A percentile compares a stretch with the other conserved stretches of the same genome.
Conservation (phyloP, 2,888 invertebrate genomes). For the Sminthurides aquaticus region DNA sequence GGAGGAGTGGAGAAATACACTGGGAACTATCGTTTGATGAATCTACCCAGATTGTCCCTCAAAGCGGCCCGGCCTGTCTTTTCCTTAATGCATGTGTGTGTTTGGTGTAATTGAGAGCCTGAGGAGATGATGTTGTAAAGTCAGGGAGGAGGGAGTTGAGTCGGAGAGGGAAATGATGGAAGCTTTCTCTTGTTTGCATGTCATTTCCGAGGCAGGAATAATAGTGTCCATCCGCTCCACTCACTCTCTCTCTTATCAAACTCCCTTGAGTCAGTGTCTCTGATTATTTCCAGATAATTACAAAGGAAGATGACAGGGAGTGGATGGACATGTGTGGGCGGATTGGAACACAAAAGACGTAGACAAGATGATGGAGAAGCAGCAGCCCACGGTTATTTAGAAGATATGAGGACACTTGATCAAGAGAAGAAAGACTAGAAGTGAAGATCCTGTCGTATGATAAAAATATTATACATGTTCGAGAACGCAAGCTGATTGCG, state of each 20-base stretch:
- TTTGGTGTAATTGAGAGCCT: too few species aligned
- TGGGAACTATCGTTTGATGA: too few species aligned
- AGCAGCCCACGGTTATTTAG: neutral
- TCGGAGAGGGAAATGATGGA: too few species aligned
- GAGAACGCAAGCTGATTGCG: too few species aligned
- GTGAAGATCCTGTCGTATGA: neutral
- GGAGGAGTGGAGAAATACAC: too few species aligned
- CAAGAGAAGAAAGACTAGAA: neutral
- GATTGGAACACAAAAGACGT: neutral
- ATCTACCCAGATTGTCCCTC: neutral
- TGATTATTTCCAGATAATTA: neutral
- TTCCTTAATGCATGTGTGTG: too few species aligned
- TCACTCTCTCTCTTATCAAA: neutral
- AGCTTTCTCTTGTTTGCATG: neutral
- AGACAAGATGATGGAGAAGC: neutral
- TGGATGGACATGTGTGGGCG: neutral
- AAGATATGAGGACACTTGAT: neutral
- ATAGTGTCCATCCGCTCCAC: neutral
- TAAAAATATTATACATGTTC: neutral
- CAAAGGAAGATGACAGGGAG: neutral
- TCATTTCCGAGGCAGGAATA: neutral
- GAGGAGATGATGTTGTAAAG: too few species aligned
- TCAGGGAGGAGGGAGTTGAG: too few species aligned
- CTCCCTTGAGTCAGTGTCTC: neutral
- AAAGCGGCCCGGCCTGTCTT: neutral